These are phyloP conservation scores for Micropterix aruncella DNA, from an alignment of 2,888 invertebrate genomes.

Conservation along the genomic window DNA sequence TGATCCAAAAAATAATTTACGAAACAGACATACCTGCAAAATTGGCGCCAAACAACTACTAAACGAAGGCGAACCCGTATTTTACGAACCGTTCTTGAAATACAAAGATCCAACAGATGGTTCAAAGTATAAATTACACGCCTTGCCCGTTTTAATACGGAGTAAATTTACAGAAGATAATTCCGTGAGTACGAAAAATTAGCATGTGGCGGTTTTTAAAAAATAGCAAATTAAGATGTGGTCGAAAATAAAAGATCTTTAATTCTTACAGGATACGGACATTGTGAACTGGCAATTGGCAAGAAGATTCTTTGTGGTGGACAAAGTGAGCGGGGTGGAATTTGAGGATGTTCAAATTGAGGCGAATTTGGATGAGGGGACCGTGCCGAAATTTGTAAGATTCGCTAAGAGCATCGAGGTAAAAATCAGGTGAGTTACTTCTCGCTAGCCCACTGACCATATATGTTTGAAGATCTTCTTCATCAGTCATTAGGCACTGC, in stretches of 20 bases:
- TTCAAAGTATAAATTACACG: neutral
- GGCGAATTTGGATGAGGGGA: constrained; percentile 13
- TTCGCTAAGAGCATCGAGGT: constrained; percentile 23
- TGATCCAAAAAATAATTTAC: too few relatives aligned
- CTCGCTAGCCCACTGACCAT: too few relatives aligned
- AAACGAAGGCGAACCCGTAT: neutral
- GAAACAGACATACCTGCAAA: neutral
- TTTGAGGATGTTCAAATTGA: constrained; percentile 13
- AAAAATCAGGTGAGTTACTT: constrained; percentile 6
- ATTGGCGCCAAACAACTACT: neutral
- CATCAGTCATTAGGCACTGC: too few relatives aligned
- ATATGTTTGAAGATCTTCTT: too few relatives aligned
- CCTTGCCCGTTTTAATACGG: neutral
- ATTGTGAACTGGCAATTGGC: constrained; percentile 47
- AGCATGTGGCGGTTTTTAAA: too few relatives aligned
- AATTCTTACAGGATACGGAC: constrained; percentile 26
- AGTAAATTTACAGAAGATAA: neutral
- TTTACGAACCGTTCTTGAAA: neutral
- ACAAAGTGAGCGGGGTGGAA: constrained; percentile 31
- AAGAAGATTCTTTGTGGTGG: constrained; percentile 52
- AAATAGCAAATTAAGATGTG: too few relatives aligned
- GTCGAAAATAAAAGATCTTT: too few relatives aligned
- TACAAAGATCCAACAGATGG: neutral
- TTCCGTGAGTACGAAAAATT: neutral
- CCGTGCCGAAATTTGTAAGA: constrained; percentile 17